These are phyloP conservation scores for Chondrilla cf. caribensis DNA, from an alignment of 37 sponge, comb jelly and placozoan species.

Conservation along the genomic window DNA sequence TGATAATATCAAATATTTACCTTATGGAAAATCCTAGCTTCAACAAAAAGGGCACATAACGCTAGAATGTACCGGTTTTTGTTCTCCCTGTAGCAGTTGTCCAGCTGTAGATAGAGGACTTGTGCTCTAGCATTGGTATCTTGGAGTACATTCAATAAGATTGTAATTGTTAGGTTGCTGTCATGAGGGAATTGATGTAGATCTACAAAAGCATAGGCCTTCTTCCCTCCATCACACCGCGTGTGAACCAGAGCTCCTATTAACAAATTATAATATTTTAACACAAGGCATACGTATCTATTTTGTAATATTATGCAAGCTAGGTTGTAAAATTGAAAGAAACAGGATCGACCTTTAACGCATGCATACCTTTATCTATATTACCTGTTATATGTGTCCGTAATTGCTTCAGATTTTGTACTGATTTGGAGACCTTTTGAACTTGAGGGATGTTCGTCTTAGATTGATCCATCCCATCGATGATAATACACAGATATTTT, in stretches of 20 bases:
- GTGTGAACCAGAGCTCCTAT: slow-evolving; percentile 8
- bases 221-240: slow-evolving; percentile 5
- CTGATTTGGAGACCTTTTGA: slow-evolving; percentile 11
- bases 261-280: not conserved
- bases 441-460: slow-evolving; percentile 27
- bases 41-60: slow-evolving; percentile 7
- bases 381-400: slow-evolving; percentile 48
- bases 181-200: not conserved
- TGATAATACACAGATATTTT: slow-evolving; percentile 49
- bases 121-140: not conserved
- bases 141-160: not conserved
- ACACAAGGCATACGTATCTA: too few species aligned
- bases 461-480: slow-evolving; percentile 62
- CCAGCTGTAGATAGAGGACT: slow-evolving; percentile 39
- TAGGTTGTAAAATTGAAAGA: too few species aligned
- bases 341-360: too few species aligned
- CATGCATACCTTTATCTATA: too few species aligned
- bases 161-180: slow-evolving; percentile 5
- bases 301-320: too few species aligned
- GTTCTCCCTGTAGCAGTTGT: slow-evolving; percentile 37
- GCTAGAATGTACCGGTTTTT: slow-evolving; percentile 16
- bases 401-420: slow-evolving; percentile 31
- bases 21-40: not conserved
- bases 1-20: not conserved
- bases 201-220: slow-evolving; percentile 5